phyloP scores from a whole-genome alignment of 1,140 invertebrate genomes.

The Sycophaga agraensis region DNA sequence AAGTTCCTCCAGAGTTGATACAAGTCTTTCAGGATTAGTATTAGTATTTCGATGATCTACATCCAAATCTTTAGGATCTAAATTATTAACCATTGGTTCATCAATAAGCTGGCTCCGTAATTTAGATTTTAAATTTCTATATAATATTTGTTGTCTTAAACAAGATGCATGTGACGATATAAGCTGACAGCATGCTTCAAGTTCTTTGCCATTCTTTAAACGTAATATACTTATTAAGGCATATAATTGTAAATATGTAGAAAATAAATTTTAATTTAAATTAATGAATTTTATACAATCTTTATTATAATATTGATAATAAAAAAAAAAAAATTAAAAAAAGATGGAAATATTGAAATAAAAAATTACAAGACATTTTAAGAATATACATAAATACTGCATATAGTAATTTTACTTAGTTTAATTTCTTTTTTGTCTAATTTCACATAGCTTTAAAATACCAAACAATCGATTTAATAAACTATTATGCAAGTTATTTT shows the following conservation, averaged over 20 bases:
- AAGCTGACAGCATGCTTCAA: constrained; percentile 45
- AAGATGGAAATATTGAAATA: no score
- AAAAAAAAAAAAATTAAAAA: neutral
- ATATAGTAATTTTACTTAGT: no score
- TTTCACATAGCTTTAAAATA: no score
- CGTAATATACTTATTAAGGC: neutral
- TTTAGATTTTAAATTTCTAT: constrained; percentile 42
- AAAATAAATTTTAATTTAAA: no score
- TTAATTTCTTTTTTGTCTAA: no score
- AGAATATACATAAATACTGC: neutral
- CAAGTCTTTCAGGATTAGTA: constrained; percentile 36
- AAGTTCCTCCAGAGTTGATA: constrained; percentile 38
- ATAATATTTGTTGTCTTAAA: constrained; percentile 45
- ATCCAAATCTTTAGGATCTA: constrained; percentile 32
- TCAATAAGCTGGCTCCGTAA: constrained; percentile 30
- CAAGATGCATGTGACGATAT: constrained; percentile 46
- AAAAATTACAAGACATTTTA: no score
- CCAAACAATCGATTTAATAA: no score
- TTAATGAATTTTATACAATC: neutral
- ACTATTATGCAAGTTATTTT: no score
- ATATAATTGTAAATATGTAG: no score
- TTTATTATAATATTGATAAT: neutral
- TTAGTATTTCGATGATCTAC: constrained; percentile 38
- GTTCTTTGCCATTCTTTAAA: constrained; percentile 38
- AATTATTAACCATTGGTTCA: constrained; percentile 31